Evolutionary conservation across 2,797 vertebrate species (phyloP).

Genomic region (Champsocephalus esox): DNA sequence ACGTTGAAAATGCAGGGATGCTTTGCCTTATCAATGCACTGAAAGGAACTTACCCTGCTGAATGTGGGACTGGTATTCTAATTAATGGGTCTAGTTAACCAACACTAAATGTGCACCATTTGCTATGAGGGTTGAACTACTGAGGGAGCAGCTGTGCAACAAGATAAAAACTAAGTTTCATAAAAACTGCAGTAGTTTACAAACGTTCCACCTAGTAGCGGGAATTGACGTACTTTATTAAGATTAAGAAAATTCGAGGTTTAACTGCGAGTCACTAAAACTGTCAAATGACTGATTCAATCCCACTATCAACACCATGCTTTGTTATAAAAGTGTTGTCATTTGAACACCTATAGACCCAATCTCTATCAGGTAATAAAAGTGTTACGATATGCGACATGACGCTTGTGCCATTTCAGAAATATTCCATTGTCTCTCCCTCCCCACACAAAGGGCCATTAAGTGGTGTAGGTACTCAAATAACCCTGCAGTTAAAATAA

Average conservation of each 20-base stretch:
- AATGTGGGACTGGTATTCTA: slow-evolving; percentile 30
- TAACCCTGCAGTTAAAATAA: slow-evolving; percentile 41
- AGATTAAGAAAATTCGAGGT: slow-evolving; percentile 42
- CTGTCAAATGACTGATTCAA: slow-evolving; percentile 43
- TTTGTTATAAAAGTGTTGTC: slow-evolving; percentile 44
- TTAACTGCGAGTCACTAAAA: slow-evolving; percentile 44
- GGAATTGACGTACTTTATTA: slow-evolving; percentile 37
- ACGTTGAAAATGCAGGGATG: slow-evolving; percentile 71
- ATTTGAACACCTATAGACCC: slow-evolving; percentile 25
- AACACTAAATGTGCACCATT: slow-evolving; percentile 17
- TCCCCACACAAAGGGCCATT: slow-evolving; percentile 50
- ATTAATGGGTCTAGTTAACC: slow-evolving; percentile 20
- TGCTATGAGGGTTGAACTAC: not conserved
- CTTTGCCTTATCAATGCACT: slow-evolving; percentile 66
- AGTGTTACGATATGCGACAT: slow-evolving; percentile 35
- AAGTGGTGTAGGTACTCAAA: slow-evolving; percentile 48
- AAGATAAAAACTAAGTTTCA: slow-evolving; percentile 31
- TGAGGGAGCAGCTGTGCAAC: not conserved
- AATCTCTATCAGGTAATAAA: slow-evolving; percentile 29
- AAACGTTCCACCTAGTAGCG: slow-evolving; percentile 5
- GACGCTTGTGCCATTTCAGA: slow-evolving; percentile 36
- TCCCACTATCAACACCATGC: slow-evolving; percentile 40
- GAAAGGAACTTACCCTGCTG: slow-evolving; percentile 40
- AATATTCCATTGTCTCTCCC: slow-evolving; percentile 6
- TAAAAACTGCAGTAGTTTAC: not conserved